Evolutionary conservation across 2,797 vertebrate genomes (phyloP).

Genomic region (Linurgus olivaceus): DNA sequence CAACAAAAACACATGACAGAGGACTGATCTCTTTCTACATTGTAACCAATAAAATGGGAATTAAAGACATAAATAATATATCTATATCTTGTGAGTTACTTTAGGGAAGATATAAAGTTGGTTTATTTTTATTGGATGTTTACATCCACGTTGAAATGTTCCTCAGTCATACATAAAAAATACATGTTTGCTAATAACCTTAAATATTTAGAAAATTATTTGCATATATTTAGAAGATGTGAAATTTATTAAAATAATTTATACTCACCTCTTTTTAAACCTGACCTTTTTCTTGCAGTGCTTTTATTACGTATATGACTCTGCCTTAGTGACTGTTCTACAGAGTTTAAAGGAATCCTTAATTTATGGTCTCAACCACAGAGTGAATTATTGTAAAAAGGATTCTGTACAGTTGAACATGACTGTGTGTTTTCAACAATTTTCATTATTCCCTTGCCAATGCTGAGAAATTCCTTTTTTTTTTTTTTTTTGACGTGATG

Average conservation of each 20-base stretch:
- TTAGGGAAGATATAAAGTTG: background rate
- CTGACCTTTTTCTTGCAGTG: background rate
- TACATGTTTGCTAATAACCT: background rate
- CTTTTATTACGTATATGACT: background rate
- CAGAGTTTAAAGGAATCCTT: background rate
- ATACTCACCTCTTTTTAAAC: rapidly evolving
- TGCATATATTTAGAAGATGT: background rate
- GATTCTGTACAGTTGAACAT: background rate
- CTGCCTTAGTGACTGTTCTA: background rate
- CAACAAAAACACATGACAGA: rapidly evolving
- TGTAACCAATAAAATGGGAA: background rate
- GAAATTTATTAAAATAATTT: background rate
- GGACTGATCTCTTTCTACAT: background rate
- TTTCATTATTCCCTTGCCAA: background rate
- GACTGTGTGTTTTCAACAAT: background rate
- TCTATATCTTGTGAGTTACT: background rate
- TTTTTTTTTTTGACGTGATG: background rate
- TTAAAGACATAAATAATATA: background rate
- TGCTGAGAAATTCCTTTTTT: background rate
- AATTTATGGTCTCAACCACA: background rate
- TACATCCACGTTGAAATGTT: background rate
- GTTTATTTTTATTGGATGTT: background rate
- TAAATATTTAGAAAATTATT: background rate
- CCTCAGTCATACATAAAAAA: background rate
- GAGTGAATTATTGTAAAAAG: background rate